These are phyloP conservation scores for Danio choprae DNA, from an alignment of 2,797 vertebrate genomes.

Conservation along the genomic window DNA sequence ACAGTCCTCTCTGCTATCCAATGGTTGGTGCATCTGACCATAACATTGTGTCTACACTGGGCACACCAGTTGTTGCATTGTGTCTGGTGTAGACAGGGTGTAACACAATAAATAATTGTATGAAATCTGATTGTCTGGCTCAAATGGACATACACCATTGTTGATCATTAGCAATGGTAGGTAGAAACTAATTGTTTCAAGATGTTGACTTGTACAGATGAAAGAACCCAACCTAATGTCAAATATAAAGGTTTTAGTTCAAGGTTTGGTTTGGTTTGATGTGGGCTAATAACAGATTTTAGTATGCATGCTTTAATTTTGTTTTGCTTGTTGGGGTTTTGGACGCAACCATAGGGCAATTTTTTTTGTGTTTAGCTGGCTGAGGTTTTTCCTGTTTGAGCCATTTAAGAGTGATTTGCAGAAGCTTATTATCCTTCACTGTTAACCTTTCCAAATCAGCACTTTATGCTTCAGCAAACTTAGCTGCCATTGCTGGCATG, in stretches of 20 bases:
- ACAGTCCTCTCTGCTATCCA: not conserved
- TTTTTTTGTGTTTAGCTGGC: slow-evolving; percentile 17
- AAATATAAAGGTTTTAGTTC: slow-evolving; percentile 4
- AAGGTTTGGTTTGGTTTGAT: slow-evolving; percentile 25
- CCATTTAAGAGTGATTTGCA: slow-evolving; percentile 46
- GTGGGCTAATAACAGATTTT: not conserved
- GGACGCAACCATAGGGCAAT: not conserved
- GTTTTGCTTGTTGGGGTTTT: not conserved
- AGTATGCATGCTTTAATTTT: not conserved
- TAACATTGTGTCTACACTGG: not conserved
- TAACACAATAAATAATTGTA: slow-evolving; percentile 10
- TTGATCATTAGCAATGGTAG: slow-evolving; percentile 1
- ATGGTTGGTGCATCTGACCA: not conserved
- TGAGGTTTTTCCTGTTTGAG: slow-evolving; percentile 43
- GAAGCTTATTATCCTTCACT: slow-evolving; percentile 34
- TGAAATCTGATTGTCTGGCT: slow-evolving; percentile 28
- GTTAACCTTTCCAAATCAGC: slow-evolving; percentile 10
- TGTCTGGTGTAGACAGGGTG: slow-evolving; percentile 22
- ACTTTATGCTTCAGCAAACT: slow-evolving; percentile 15
- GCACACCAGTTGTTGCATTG: not conserved
- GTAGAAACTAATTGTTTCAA: slow-evolving; percentile 20
- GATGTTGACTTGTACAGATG: slow-evolving; percentile 1
- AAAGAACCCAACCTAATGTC: not conserved
- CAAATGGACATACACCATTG: slow-evolving; percentile 14
- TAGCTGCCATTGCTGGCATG: slow-evolving; percentile 4